Base-by-base conservation (phyloP, 2,888 invertebrate species). In the Platycheirus albimanus region DNA sequence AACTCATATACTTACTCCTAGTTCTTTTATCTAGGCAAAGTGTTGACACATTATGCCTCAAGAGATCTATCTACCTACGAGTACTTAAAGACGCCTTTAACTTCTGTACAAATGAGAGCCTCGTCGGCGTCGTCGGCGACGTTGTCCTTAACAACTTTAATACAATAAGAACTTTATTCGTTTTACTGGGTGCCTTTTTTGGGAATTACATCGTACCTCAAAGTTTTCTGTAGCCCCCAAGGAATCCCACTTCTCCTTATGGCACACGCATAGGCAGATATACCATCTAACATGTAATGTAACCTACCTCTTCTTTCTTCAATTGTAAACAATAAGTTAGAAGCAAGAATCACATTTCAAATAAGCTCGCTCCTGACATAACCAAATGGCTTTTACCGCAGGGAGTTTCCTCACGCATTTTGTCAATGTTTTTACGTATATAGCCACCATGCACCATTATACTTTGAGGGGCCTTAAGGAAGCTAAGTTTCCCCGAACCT, bases 271-370 rank as follows among this genome's bases (percentile, higher is more conserved):
- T 19, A 38, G n/a, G n/a, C 36, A 36, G 3, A 11, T 3, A 24
- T 6, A 24, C 24, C 3, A 3, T 3, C 6, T 24, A 24, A 24
- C 6, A 4, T 24, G 24, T 24, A 33, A 8, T 33, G 30, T 13
- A 33, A 28, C 13, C 13, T 49, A 30, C n/a, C n/a, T 15, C 8
- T 17, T 5, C 33, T 33, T 75, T 64, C 75, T 52, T 49, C 58
- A 47, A 70, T 67, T 41, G 30, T 61, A 69, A 77, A 77, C 67
- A 83, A 83, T 70, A 70, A 75, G 70, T 66, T 61, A 15, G 38
- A 15, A 56, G 56, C n/a, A 70, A 70, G 70, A 81, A 72, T 81
- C 71, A 61, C 71, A 77, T 77, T 77, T 67, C 71, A 81, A 72
- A 66, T 72, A 66, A 63, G 49, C 52, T 56, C 67, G 28, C 52